Conservation (phyloP, 1,140 invertebrate genomes). For the Schlechtendalia chinensis region DNA sequence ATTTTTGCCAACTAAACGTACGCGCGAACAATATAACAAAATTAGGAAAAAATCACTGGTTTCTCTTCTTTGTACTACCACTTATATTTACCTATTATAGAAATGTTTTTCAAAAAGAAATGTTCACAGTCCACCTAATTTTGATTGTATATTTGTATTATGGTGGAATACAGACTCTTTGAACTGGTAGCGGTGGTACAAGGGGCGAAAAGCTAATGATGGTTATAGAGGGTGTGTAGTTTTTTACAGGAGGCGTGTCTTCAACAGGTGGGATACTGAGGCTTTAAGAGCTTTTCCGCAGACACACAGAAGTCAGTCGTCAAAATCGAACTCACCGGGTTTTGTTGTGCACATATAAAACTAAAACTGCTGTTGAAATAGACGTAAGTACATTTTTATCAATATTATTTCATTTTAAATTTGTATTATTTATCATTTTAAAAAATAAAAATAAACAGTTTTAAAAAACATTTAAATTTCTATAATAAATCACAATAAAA, state of each 20-base stretch:
- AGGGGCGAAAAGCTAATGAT: conserved; percentile 36
- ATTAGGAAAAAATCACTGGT: background rate
- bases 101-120: background rate
- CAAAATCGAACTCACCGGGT: conserved; percentile 35
- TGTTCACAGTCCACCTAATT: background rate
- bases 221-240: conserved; percentile 22
- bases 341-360: conserved; percentile 17
- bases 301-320: conserved; percentile 43
- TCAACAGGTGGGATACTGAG: conserved; percentile 40
- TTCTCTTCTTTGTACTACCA: no score
- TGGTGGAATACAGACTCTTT: background rate
- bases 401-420: no score
- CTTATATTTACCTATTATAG: background rate
- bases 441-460: background rate
- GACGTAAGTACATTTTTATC: conserved; percentile 32
- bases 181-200: background rate
- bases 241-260: conserved; percentile 31
- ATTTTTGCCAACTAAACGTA: background rate
- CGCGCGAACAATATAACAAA: background rate
- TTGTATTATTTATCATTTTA: no score
- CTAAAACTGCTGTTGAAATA: conserved; percentile 31
- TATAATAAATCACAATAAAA: no score
- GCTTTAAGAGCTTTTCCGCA: conserved; percentile 46
- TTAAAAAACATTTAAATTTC: background rate
- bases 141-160: conserved; percentile 1